phyloP scores from a whole-genome alignment of 2,113 vertebrate genomes.

The Oriolus oriolus region DNA sequence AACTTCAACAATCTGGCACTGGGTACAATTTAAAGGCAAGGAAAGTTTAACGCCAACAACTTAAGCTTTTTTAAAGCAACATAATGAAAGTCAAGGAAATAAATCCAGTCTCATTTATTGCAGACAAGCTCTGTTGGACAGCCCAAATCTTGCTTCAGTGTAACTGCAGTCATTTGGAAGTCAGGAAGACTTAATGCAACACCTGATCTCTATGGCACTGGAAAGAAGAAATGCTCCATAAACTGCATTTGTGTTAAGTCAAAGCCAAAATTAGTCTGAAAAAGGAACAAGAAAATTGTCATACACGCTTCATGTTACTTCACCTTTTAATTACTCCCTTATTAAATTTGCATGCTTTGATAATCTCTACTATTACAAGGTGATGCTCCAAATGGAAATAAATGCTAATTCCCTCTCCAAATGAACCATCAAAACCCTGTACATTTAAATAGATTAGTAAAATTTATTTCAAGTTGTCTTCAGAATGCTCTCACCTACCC shows the following conservation, averaged over 20 bases:
- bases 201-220: not conserved
- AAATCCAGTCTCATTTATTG: not conserved
- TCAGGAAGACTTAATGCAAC: not conserved
- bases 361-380: conserved; percentile 3
- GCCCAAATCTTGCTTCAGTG: not conserved
- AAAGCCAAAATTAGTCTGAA: conserved; percentile 1
- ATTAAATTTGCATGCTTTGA: conserved; percentile 49
- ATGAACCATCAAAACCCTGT: not conserved
- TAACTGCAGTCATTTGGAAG: not conserved
- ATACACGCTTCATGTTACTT: not conserved
- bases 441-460: conserved; percentile 28
- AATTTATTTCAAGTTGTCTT: conserved; percentile 29
- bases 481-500: not conserved
- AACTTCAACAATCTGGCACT: not conserved
- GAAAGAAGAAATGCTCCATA: not conserved
- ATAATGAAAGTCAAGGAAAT: not conserved
- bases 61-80: not conserved
- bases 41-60: not conserved
- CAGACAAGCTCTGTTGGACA: not conserved
- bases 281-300: conserved; percentile 16
- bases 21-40: not conserved
- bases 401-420: conserved; percentile 21
- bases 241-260: not conserved
- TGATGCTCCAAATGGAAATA: conserved; percentile 34
- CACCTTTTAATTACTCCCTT: conserved; percentile 27